Conservation (phyloP, 2,797 vertebrate genomes). For the Miichthys miiuy region DNA sequence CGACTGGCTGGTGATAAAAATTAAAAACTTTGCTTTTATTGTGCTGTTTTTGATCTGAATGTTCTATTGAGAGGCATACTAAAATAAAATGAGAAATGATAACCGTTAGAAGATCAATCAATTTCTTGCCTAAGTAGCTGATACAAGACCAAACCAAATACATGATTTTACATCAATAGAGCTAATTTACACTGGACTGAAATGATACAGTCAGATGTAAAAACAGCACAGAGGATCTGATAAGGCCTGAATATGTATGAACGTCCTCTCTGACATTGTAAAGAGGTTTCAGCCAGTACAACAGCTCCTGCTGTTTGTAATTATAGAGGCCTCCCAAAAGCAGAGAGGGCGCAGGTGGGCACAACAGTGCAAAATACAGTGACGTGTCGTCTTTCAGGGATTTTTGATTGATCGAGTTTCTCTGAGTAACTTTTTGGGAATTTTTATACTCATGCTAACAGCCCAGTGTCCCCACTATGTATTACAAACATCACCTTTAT, state of each 20-base stretch:
- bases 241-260: neutral
- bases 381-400: neutral
- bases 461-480: neutral
- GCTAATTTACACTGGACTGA: no score
- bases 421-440: neutral
- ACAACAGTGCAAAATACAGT: neutral
- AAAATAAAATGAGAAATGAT: neutral
- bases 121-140: neutral
- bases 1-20: neutral
- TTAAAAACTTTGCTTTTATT: neutral
- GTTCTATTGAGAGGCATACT: neutral
- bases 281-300: constrained; percentile 24
- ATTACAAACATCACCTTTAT: neutral
- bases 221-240: neutral
- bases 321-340: constrained; percentile 13
- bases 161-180: no score
- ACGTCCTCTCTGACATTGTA: constrained; percentile 29
- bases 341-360: neutral
- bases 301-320: constrained; percentile 32
- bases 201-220: neutral
- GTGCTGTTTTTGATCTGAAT: neutral
- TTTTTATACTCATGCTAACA: neutral
- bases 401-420: neutral
- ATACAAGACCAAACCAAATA: neutral
- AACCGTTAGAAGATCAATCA: neutral